Conservation (phyloP, 1,140 invertebrate species). For the Holcopasites calliopsidis region DNA sequence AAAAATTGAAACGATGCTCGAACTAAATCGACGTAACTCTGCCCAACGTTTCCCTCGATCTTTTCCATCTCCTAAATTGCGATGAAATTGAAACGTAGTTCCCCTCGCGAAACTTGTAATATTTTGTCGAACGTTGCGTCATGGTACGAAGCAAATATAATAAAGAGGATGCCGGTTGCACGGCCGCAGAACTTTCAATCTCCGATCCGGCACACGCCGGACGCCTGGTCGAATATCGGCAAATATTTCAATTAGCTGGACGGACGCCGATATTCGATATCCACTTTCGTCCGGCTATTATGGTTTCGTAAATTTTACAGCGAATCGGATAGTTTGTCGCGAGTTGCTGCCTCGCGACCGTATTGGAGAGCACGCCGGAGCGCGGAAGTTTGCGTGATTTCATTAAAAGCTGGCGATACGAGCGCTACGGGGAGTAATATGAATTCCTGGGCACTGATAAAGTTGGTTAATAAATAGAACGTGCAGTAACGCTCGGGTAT, state of each 20-base stretch:
- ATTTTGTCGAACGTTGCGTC: background rate
- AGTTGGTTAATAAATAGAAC: no score
- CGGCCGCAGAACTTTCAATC: slow-evolving; percentile 51
- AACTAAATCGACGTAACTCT: no score
- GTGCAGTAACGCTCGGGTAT: no score
- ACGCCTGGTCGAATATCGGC: slow-evolving; percentile 48
- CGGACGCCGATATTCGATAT: slow-evolving; percentile 50
- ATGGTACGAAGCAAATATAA: background rate
- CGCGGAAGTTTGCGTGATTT: background rate
- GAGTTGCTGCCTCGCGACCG: slow-evolving; percentile 7
- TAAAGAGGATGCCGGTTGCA: background rate
- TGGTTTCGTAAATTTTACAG: slow-evolving; percentile 55
- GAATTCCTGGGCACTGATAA: no score
- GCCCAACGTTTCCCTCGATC: no score
- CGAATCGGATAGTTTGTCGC: slow-evolving; percentile 37
- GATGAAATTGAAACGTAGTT: no score
- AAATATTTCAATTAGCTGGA: slow-evolving; percentile 60
- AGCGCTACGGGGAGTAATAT: no score
- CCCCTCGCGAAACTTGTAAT: background rate
- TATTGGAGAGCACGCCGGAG: background rate
- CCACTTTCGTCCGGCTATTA: slow-evolving; percentile 28
- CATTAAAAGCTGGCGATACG: background rate
- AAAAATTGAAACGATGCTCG: no score
- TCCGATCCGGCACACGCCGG: slow-evolving; percentile 6
- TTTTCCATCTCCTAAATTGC: no score